Evolutionary conservation across 2,888 invertebrate genomes (phyloP), one percentile per base, ranked within the genome.

Genomic region (Chrysolina haemoptera): DNA sequence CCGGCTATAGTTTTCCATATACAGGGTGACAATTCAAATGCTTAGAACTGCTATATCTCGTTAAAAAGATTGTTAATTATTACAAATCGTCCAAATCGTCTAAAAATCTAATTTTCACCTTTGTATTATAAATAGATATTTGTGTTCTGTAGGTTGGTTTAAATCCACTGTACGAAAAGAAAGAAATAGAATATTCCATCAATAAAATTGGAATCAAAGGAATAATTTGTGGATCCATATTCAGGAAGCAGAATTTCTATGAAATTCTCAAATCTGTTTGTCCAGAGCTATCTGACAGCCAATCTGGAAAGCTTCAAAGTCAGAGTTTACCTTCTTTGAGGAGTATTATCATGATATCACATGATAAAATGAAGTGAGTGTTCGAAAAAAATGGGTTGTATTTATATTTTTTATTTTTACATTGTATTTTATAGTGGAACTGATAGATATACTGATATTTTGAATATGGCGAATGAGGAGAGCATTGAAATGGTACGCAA

Each of bases 171-270:
- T 95, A 94, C 84, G 91, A 92, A 84, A 88, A 90, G 0, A 86
- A 88, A 11, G 97, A 97, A 85, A 80, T 96, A 0, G 89, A 92
- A 65, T 94, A 93, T 84, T 93, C 93, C 68, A 84, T 97, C 12
- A 90, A 92, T 43, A 94, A 94, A 87, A 94, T 94, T 0, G 90
- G 90, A 2, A 89, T 93, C 0, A 93, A 92, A 82, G 93, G 92
- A 0, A 84, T 96, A 3, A 87, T 96, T 1, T 89, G 92, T 1
- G 90, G 93, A 0, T 91, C 92, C 64, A 65, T 63, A 35, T 93
- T 91, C 84, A 93, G 92, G 84, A 89, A 88, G 0, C 92, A 93
- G 76, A 89, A 94, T 78, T 96, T 93, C 84, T 93, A 93, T 76
- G 88, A 91, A 43, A 91, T 94, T 81, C 80, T 95, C 50, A 88